Percentiles rank a stretch among this genome's conserved stretches.
These are phyloP conservation scores for Aphidius ervi DNA, from an alignment of 1,140 invertebrate genomes.

Conservation along the genomic window DNA sequence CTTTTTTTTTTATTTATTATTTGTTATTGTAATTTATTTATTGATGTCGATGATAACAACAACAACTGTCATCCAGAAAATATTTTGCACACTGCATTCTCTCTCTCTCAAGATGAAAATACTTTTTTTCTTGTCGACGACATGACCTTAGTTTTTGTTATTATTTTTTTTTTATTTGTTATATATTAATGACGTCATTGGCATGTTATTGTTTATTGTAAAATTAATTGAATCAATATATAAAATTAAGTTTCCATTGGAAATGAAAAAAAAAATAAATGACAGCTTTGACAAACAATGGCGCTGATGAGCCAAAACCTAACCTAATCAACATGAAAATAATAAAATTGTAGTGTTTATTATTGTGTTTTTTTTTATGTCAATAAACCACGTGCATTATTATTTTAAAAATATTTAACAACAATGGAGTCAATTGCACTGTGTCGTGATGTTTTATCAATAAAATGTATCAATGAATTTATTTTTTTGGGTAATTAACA, in stretches of 20 bases:
- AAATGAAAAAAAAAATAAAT: too few species aligned
- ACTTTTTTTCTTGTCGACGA: too few species aligned
- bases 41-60: background rate
- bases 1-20: constrained; percentile 16
- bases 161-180: background rate
- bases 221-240: background rate
- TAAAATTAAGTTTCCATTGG: background rate
- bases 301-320: too few species aligned
- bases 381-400: background rate
- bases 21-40: background rate
- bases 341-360: too few species aligned
- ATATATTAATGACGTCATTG: too few species aligned
- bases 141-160: too few species aligned
- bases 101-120: too few species aligned
- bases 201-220: background rate
- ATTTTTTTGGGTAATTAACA: constrained; percentile 46
- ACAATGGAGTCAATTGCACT: constrained; percentile 37
- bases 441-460: constrained; percentile 49
- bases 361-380: background rate
- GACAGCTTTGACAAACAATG: too few species aligned
- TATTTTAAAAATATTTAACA: background rate
- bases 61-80: too few species aligned
- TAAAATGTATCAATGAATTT: constrained; percentile 41
- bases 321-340: too few species aligned
- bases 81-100: too few species aligned